Evolutionary conservation across 2,888 invertebrate species (phyloP), one percentile per base, ranked within the genome.

Genomic region (Chymomyza amoena): DNA sequence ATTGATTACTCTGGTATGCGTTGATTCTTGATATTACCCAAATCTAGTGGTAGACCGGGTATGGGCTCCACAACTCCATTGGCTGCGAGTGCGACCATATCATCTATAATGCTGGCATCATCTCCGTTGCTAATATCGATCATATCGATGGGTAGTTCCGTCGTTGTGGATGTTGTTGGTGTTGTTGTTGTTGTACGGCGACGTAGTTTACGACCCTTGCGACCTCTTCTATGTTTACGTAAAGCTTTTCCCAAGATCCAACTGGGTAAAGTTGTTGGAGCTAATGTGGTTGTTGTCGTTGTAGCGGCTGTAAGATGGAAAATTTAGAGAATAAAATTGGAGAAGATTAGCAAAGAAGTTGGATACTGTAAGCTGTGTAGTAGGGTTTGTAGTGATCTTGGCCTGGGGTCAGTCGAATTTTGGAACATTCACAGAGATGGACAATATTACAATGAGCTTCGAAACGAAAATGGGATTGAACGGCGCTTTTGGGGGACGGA

Each of bases 1-100:
- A 45, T 10, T 25, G 61, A n/a, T 15, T 72, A 82, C 15, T 61
- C 36, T 9, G 64, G 68, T 0, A 88, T 88, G 62, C 79, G 78
- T 7, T 79, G 50, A 52, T 84, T 88, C 4, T 69, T n/a, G 32
- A 84, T 63, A 59, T 85, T 84, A 52, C 88, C 84, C 28, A 88
- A 66, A 0, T 70, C 16, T 0, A 81, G 64, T 10, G 87, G 80
- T 65, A 77, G n/a, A 13, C 56, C 78, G 15, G 81, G 75, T 64
- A 78, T 18, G 3, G 88, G 84, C 28, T 85, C 84, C 52, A 86
- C 6, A 1, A 68, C 65, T 10, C 64, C 71, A 54, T 77, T 77
- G 13, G 66, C 61, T 5, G 64, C 65, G 4, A 62, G 10, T 13
- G 63, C 68, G 28, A 69, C 51, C 9, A 70, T 39, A 9, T 73